Conservation (phyloP, 2,113 vertebrate genomes). For the Hepsetus odoe region DNA sequence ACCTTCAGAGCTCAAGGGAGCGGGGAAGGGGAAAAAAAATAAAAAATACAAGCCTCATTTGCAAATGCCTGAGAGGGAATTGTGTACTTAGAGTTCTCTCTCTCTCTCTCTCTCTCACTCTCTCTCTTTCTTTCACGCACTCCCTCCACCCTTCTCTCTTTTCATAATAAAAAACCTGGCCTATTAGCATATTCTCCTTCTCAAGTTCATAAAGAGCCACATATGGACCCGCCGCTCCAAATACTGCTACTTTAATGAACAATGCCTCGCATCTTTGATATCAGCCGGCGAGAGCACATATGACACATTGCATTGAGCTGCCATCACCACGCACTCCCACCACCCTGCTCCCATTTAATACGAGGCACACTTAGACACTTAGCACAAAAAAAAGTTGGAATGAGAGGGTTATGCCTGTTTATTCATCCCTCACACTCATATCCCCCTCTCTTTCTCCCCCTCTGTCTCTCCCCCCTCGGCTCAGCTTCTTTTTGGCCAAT, state of each 20-base stretch:
- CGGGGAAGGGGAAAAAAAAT: too few species aligned
- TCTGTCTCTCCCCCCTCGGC: neutral
- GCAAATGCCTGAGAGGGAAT: slow-evolving; percentile 46
- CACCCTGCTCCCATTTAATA: neutral
- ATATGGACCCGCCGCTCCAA: slow-evolving; percentile 56
- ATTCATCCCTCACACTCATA: neutral
- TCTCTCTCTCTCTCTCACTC: neutral
- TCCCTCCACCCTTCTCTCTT: neutral
- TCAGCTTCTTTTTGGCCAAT: neutral
- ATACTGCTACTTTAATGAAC: slow-evolving; percentile 50
- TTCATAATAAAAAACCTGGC: slow-evolving; percentile 33
- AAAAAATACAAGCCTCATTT: slow-evolving; percentile 65
- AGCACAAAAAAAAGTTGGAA: neutral
- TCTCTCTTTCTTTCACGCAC: slow-evolving; percentile 21
- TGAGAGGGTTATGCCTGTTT: neutral
- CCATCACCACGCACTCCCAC: neutral
- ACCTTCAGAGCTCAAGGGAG: slow-evolving; percentile 45
- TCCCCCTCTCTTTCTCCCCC: neutral
- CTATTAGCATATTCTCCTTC: slow-evolving; percentile 62
- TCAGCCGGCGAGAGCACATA: slow-evolving; percentile 19
- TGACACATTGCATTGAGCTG: slow-evolving; percentile 39
- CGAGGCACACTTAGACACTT: slow-evolving; percentile 12
- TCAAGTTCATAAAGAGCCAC: slow-evolving; percentile 58
- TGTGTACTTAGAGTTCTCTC: slow-evolving; percentile 55
- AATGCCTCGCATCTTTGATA: slow-evolving; percentile 50